A percentile compares a stretch with the other conserved stretches of the same genome.
phyloP scores from a whole-genome alignment of 2,888 invertebrate genomes.

The Drosophila niveifrons region DNA sequence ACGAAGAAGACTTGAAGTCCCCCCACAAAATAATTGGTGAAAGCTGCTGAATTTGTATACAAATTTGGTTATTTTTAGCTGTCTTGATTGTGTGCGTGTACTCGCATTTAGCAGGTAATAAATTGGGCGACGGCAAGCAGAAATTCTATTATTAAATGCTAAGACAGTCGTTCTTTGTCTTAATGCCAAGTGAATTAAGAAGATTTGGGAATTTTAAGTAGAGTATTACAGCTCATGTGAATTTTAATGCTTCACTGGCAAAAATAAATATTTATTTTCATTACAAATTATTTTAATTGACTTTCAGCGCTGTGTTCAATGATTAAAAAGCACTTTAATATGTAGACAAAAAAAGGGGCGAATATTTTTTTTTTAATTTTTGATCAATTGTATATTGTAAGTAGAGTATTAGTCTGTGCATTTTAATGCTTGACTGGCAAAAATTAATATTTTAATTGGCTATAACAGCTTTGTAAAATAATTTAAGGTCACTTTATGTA shows the following conservation, averaged over 20 bases:
- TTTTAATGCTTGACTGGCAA: too few relatives aligned
- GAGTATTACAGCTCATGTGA: background rate
- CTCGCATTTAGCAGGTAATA: constrained; percentile 8
- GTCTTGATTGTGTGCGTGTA: background rate
- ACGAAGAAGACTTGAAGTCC: constrained; percentile 3
- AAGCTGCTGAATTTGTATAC: constrained; percentile 23
- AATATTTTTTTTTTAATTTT: too few relatives aligned
- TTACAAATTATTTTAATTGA: background rate
- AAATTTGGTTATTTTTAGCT: constrained; percentile 6
- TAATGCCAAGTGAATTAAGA: background rate
- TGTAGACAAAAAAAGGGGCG: too few relatives aligned
- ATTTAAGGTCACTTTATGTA: too few relatives aligned
- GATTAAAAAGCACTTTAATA: too few relatives aligned
- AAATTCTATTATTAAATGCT: background rate
- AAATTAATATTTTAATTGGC: too few relatives aligned
- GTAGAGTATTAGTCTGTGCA: too few relatives aligned
- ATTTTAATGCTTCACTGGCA: background rate
- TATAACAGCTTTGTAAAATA: too few relatives aligned
- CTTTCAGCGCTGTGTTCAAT: too few relatives aligned
- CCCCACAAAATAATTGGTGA: constrained; percentile 21
- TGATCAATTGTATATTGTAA: too few relatives aligned
- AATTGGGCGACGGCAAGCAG: background rate
- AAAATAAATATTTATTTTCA: background rate
- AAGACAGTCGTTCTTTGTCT: background rate
- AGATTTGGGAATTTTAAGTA: background rate